Evolutionary conservation across 1,140 invertebrate genomes (phyloP).

Genomic region (Aphelinus atriplicis): DNA sequence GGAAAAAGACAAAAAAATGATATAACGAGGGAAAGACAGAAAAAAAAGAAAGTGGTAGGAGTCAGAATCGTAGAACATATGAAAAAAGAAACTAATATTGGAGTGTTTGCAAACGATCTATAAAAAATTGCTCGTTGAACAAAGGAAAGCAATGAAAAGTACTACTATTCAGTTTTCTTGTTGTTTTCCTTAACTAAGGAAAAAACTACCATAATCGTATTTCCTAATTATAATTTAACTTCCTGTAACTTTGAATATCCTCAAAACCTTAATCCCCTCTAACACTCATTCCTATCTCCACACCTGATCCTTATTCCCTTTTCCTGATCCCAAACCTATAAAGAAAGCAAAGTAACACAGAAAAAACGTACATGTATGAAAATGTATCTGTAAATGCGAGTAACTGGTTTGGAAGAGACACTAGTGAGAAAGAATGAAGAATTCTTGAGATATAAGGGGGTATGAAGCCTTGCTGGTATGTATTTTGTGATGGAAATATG

Average conservation of each 20-base stretch:
- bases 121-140: slow-evolving; percentile 24
- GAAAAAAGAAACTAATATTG: slow-evolving; percentile 31
- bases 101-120: slow-evolving; percentile 24
- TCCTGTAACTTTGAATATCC: slow-evolving; percentile 54
- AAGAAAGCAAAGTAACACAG: slow-evolving; percentile 49
- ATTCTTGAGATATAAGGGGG: slow-evolving; percentile 35
- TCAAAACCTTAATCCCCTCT: slow-evolving; percentile 41
- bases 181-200: slow-evolving; percentile 64
- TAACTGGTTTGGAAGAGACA: slow-evolving; percentile 44
- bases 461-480: slow-evolving; percentile 40
- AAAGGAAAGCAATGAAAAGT: slow-evolving; percentile 36
- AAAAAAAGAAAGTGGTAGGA: slow-evolving; percentile 43
- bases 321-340: slow-evolving; percentile 43
- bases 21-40: slow-evolving; percentile 42
- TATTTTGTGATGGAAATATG: slow-evolving; percentile 23
- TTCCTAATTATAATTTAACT: slow-evolving; percentile 64
- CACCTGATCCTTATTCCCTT: slow-evolving; percentile 45
- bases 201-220: slow-evolving; percentile 63
- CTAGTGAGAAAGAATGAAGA: slow-evolving; percentile 47
- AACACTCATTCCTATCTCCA: slow-evolving; percentile 43
- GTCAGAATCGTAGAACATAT: slow-evolving; percentile 20
- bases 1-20: slow-evolving; percentile 42
- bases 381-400: slow-evolving; percentile 54
- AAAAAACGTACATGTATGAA: slow-evolving; percentile 54
- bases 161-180: slow-evolving; percentile 61